Evolutionary conservation across 1,140 invertebrate genomes (phyloP).

Genomic region (Camponotus pennsylvanicus): DNA sequence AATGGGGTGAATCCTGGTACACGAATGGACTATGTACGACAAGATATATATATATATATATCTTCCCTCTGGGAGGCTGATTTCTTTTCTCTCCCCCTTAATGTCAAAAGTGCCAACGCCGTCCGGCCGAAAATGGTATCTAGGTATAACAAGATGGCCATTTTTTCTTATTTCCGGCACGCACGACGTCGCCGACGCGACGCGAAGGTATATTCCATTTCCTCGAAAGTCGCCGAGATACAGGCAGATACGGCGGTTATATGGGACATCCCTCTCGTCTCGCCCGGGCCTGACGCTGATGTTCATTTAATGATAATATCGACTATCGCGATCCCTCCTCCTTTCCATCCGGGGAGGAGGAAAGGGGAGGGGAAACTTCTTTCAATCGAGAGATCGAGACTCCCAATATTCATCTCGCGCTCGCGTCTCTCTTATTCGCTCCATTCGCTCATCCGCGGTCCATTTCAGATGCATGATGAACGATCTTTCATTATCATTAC

Average conservation of each 20-base stretch:
- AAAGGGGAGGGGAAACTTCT: background rate
- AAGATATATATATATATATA: slow-evolving; percentile 69
- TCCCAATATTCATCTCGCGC: slow-evolving; percentile 9
- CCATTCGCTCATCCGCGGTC: background rate
- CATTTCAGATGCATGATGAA: slow-evolving; percentile 35
- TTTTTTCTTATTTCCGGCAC: slow-evolving; percentile 66
- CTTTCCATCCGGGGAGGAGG: too few species aligned
- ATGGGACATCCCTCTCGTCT: slow-evolving; percentile 17
- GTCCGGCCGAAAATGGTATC: slow-evolving; percentile 28
- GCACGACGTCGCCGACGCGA: background rate
- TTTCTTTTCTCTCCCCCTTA: background rate
- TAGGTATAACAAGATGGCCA: slow-evolving; percentile 61
- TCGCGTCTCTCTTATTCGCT: slow-evolving; percentile 28
- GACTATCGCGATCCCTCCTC: slow-evolving; percentile 29
- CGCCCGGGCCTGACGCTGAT: slow-evolving; percentile 34
- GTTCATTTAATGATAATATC: slow-evolving; percentile 61
- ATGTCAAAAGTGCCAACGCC: background rate
- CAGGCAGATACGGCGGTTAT: slow-evolving; percentile 13
- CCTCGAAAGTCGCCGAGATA: slow-evolving; percentile 46
- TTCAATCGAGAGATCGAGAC: slow-evolving; percentile 34
- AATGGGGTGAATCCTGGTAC: slow-evolving; percentile 9
- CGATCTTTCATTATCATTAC: slow-evolving; percentile 54
- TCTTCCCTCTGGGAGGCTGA: slow-evolving; percentile 44
- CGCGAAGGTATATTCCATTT: slow-evolving; percentile 48
- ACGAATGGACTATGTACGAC: slow-evolving; percentile 18